These are phyloP conservation scores for Leguminivora glycinivorella DNA, from an alignment of 1,140 invertebrate species.

Conservation along the genomic window DNA sequence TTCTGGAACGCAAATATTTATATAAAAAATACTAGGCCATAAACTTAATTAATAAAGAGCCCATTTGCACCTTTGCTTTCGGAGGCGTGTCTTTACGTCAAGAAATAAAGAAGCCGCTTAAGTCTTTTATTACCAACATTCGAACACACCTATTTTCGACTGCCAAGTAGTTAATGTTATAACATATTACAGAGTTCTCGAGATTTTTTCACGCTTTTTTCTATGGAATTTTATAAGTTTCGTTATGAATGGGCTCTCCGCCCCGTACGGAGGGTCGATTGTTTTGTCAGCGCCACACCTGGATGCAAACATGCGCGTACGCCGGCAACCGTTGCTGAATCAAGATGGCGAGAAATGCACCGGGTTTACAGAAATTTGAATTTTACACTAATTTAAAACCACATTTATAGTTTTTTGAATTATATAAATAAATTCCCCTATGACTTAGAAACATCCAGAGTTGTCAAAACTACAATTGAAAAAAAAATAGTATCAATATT, in stretches of 20 bases:
- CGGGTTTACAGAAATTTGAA: background rate
- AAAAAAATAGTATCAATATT: no score
- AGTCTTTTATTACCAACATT: conserved; percentile 68
- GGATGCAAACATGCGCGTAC: conserved; percentile 66
- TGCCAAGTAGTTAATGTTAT: conserved; percentile 74
- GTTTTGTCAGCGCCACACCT: conserved; percentile 77
- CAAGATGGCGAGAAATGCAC: conserved; percentile 45
- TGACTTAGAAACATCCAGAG: no score
- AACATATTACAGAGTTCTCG: conserved; percentile 67
- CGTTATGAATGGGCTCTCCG: conserved; percentile 67
- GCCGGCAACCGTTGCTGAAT: conserved; percentile 56
- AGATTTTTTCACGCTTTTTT: conserved; percentile 64
- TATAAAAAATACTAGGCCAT: background rate
- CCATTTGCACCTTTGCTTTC: conserved; percentile 29
- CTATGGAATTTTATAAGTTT: conserved; percentile 63
- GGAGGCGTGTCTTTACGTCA: conserved; percentile 33
- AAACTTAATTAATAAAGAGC: background rate
- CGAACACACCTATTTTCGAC: conserved; percentile 72
- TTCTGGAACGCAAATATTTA: background rate
- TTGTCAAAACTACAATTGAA: no score
- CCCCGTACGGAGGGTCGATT: conserved; percentile 65
- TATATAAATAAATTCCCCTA: no score
- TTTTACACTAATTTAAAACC: conserved; percentile 2
- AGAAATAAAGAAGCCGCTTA: conserved; percentile 47
- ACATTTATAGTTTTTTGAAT: no score